Conservation (phyloP, 1,140 invertebrate species). For the Agrypnia vestita region DNA sequence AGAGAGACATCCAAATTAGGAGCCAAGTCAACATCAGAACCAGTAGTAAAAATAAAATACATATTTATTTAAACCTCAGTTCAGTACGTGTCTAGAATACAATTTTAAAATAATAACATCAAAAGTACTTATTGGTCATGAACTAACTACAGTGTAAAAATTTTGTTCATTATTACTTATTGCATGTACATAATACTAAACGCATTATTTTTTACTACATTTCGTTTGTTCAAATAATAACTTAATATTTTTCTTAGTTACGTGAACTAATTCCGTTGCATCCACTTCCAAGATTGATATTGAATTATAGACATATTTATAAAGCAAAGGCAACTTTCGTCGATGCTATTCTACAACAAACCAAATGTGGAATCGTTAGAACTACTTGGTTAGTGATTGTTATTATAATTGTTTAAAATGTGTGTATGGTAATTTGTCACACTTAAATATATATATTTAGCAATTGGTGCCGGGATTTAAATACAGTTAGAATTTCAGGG, state of each 20-base stretch:
- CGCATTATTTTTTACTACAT: no score
- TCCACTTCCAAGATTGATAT: conserved; percentile 72
- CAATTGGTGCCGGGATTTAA: not conserved
- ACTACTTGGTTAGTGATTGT: conserved; percentile 68
- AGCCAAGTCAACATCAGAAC: conserved; percentile 75
- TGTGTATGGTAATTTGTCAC: not conserved
- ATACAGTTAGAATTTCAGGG: conserved; percentile 65
- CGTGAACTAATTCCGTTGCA: conserved; percentile 68
- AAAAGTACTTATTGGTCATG: no score
- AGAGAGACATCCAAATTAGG: conserved; percentile 68
- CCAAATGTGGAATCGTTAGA: conserved; percentile 66
- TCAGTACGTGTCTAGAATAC: no score
- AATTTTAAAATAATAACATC: no score
- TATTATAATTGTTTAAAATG: not conserved
- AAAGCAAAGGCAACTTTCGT: conserved; percentile 77
- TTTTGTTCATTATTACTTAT: no score
- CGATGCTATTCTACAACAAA: conserved; percentile 71
- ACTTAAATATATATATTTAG: not conserved
- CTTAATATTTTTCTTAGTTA: conserved; percentile 63
- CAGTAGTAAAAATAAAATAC: conserved; percentile 64
- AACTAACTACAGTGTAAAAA: no score
- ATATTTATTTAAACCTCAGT: no score
- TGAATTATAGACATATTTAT: conserved; percentile 73
- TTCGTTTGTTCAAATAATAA: no score
- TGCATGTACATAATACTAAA: no score